Evolutionary conservation across 1,140 invertebrate species (phyloP), one percentile per base, ranked within the genome.

Genomic region (Anastatus disparis): DNA sequence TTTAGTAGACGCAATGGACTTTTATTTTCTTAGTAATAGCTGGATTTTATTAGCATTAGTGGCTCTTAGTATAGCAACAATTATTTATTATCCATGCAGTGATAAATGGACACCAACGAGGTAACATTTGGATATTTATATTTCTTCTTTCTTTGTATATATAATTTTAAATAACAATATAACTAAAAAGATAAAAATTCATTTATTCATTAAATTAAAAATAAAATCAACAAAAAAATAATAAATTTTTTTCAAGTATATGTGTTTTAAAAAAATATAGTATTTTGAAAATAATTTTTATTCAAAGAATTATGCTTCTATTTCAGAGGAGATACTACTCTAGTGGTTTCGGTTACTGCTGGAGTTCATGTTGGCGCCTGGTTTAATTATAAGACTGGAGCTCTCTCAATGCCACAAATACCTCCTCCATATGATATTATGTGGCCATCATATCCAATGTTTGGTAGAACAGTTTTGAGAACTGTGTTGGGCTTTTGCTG

Each of bases 41-140:
- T 91, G 88, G 80, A 89, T 92, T 13, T 90, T 93, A 9, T 69
- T 90, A n/a, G 72, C 91, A 29, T 81, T 94, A 31, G 76, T 94
- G 8, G 75, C 86, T 3, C 77, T 90, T 55, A 91, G 90, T 17
- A 87, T 95, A 63, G 79, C 89, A 1, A 85, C 91, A 53, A 90
- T 94, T 62, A 83, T 92, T 64, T 91, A 91, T 80, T 91, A 94
- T 83, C 92, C 93, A 2, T 89, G 89, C 58, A 91, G 91, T 48
- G 90, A 91, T 65, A 91, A 89, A 73, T 94, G 93, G 93, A 94
- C 93, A 22, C 93, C 93, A 17, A 94, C 94, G 26, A 91, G 92
- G 92, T 91, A 88, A n/a, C 22, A 50, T 42, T 40, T 24, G 2
- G 7, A 59, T 26, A 24, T 2, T 42, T 7, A 56, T 20, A 0